phyloP scores from a whole-genome alignment of 2,113 vertebrate genomes.

The Planiliza haematocheilus region DNA sequence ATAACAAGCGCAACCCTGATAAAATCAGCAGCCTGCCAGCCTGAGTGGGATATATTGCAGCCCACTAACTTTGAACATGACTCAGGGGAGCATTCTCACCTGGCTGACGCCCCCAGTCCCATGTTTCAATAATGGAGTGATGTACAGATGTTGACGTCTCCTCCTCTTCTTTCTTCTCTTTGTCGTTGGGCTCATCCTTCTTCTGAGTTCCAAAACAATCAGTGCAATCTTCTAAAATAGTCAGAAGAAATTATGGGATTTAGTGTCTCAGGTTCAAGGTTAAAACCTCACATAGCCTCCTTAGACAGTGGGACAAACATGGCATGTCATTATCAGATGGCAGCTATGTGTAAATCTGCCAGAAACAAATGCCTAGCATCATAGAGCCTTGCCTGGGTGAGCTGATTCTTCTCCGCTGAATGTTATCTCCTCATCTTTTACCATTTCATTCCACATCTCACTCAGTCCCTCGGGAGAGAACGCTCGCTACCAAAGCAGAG shows the following conservation, averaged over 20 bases:
- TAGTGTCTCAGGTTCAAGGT: conserved; percentile 2
- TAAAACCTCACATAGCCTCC: not conserved
- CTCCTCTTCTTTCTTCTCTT: conserved; percentile 98
- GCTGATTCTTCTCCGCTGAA: conserved; percentile 89
- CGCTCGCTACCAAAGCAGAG: conserved; percentile 86
- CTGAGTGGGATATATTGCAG: not conserved
- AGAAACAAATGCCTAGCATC: not conserved
- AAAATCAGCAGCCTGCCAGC: not conserved
- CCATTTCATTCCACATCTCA: conserved; percentile 99
- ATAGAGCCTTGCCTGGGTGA: conserved; percentile 82
- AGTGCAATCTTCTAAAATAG: conserved; percentile 88
- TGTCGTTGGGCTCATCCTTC: conserved; percentile 96
- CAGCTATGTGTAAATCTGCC: not conserved
- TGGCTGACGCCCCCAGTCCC: conserved; percentile 98
- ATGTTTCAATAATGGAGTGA: conserved; percentile 96
- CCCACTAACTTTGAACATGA: not conserved
- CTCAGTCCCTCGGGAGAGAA: conserved; percentile 96
- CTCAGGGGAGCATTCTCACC: conserved; percentile 80
- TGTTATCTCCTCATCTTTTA: conserved; percentile 97
- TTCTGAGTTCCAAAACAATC: conserved; percentile 89
- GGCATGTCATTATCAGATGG: not conserved
- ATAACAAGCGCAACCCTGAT: conserved; percentile 14
- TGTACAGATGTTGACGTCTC: conserved; percentile 86
- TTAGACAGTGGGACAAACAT: not conserved
- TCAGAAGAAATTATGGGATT: not conserved